Percentiles rank a stretch among this genome's conserved stretches.
Conservation (phyloP, 2,888 invertebrate species). For the Scrobipalpa costella region DNA sequence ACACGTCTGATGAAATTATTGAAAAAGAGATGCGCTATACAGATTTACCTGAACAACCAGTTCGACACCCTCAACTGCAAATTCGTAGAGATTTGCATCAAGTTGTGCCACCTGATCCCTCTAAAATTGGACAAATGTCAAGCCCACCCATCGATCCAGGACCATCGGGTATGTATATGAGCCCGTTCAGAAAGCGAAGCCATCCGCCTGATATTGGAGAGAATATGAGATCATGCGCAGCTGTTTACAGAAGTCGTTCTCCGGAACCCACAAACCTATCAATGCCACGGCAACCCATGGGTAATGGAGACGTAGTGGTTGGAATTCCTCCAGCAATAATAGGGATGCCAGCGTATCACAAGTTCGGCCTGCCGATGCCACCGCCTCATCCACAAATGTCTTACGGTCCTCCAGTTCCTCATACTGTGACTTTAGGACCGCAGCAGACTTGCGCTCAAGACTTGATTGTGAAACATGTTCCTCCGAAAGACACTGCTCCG, state of each 20-base stretch:
- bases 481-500: slow-evolving; percentile 70
- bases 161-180: slow-evolving; percentile 70
- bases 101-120: slow-evolving; percentile 66
- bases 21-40: slow-evolving; percentile 73
- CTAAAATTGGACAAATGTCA: slow-evolving; percentile 66
- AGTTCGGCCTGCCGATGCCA: slow-evolving; percentile 73
- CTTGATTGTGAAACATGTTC: slow-evolving; percentile 77
- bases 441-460: slow-evolving; percentile 79
- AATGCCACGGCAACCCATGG: slow-evolving; percentile 66
- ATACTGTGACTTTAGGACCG: slow-evolving; percentile 63
- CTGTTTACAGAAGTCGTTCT: slow-evolving; percentile 69
- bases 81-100: slow-evolving; percentile 88
- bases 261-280: slow-evolving; percentile 77
- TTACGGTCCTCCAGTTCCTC: slow-evolving; percentile 63
- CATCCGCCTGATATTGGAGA: slow-evolving; percentile 78
- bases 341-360: slow-evolving; percentile 74
- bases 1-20: slow-evolving; percentile 72
- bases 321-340: slow-evolving; percentile 67
- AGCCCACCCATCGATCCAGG: slow-evolving; percentile 73
- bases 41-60: slow-evolving; percentile 72
- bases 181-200: slow-evolving; percentile 80
- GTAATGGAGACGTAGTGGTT: slow-evolving; percentile 61
- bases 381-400: slow-evolving; percentile 73
- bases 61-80: slow-evolving; percentile 83
- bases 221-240: slow-evolving; percentile 64